phyloP scores from a whole-genome alignment of 37 sponge, comb jelly and placozoan genomes.

The Trichoplax adhaerens region DNA sequence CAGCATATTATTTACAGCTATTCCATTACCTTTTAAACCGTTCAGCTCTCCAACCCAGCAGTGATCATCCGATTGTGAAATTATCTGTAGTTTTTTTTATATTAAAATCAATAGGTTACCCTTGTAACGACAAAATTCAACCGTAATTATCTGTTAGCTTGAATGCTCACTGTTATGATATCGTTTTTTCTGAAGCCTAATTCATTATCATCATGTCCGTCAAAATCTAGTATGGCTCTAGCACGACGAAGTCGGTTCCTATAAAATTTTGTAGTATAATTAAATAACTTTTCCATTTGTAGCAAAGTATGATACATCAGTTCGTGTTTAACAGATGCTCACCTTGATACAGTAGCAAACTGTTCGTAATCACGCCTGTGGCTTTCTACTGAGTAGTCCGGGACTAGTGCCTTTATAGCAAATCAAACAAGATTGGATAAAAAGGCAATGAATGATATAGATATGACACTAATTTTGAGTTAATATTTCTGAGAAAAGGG shows the following conservation, averaged over 20 bases:
- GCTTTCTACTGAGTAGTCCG: conserved; percentile 26
- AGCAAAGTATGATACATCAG: too few relatives aligned
- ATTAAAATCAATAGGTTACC: background rate
- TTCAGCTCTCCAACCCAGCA: conserved; percentile 28
- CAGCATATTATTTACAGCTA: background rate
- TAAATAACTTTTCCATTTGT: too few relatives aligned
- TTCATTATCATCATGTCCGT: conserved; percentile 28
- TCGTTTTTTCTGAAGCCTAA: conserved; percentile 29
- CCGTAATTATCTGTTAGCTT: background rate
- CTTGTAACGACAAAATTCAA: background rate
- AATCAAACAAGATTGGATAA: too few relatives aligned
- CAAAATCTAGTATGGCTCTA: conserved; percentile 26
- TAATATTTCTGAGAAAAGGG: too few relatives aligned
- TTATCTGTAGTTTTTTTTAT: conserved; percentile 3
- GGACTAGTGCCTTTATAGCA: background rate
- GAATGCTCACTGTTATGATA: conserved; percentile 18
- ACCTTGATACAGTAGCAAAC: background rate
- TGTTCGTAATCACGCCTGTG: conserved; percentile 22
- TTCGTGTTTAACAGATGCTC: too few relatives aligned
- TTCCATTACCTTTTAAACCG: conserved; percentile 4
- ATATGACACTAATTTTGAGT: too few relatives aligned
- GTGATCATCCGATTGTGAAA: conserved; percentile 25
- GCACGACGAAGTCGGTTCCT: conserved; percentile 5
- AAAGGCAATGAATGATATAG: too few relatives aligned
- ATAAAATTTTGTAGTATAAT: too few relatives aligned